Base-by-base conservation (phyloP, 2,113 vertebrate species). In the Zosterops hypoxanthus region DNA sequence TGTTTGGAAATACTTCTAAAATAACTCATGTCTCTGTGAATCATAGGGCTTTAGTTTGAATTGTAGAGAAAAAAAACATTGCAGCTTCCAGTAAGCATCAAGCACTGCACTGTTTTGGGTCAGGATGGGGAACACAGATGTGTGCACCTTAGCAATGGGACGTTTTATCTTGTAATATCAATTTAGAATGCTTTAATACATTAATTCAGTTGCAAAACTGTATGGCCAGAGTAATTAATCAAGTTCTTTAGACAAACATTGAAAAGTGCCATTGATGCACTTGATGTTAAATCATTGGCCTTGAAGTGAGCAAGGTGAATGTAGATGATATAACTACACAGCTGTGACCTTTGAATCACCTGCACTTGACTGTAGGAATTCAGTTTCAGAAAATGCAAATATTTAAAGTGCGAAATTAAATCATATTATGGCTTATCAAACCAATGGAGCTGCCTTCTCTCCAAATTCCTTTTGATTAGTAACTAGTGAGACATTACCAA, bases 301-400 rank as follows among this genome's bases (percentile, higher is more conserved):
- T 88, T 83, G 29, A 81, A 90, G 82, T 63, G 33, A 82, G 24
- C 50, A 46, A 92, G 44, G 36, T 66, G 66, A 65, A 23, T 12
- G 33, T 70, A 10, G 39, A 46, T 90, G 70, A 29, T 77, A 31
- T 25, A 90, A 59, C 47, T 55, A 14, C 36, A 16, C 23, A 47
- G 46, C 71, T 94, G 49, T 90, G 91, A 84, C 93, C 84, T 91
- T 69, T 80, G 55, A 91, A 63, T 95, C 15, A 44, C 82, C 70
- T 88, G 66, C 63, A 63, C 93, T 95, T 88, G 34, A 77, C 63
- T 55, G 22, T 3, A 87, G 78, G 93, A 95, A 90, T 95, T 88
- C 66, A 80, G 42, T 91, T 94, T 91, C 78, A 82, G 60, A 73
- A 92, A 92, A 88, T 56, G 55, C 59, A 96, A 92, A 92, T 94